A percentile compares a stretch with the other conserved stretches of the same genome.
Evolutionary conservation across 1,140 invertebrate genomes (phyloP).

Genomic region (Branchinecta lynchi): DNA sequence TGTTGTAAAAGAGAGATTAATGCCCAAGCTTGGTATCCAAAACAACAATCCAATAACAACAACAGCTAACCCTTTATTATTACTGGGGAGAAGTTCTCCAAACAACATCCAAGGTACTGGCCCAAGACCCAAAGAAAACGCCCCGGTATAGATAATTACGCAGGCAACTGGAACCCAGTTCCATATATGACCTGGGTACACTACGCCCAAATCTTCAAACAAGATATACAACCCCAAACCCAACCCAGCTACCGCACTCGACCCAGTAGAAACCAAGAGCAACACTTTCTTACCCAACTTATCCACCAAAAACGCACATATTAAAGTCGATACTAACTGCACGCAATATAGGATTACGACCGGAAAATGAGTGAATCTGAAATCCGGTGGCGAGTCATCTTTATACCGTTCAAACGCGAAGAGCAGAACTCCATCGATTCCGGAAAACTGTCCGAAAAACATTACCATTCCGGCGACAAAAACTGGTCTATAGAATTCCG

Average conservation of each 20-base stretch:
- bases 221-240: conserved; percentile 18
- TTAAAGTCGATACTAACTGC: conserved; percentile 16
- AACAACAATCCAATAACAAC: conserved; percentile 15
- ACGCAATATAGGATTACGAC: conserved; percentile 20
- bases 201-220: conserved; percentile 18
- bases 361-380: conserved; percentile 12
- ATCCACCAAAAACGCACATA: conserved; percentile 15
- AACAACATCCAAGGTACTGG: conserved; percentile 19
- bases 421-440: conserved; percentile 19
- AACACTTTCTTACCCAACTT: conserved; percentile 17
- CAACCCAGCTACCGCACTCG: conserved; percentile 14
- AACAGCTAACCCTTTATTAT: conserved; percentile 16
- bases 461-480: conserved; percentile 17
- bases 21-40: conserved; percentile 16
- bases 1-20: conserved; percentile 15
- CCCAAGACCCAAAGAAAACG: conserved; percentile 20
- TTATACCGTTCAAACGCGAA: conserved; percentile 18
- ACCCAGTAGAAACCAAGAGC: conserved; percentile 17
- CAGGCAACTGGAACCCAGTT: conserved; percentile 19
- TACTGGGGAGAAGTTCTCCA: conserved; percentile 19
- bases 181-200: not conserved
- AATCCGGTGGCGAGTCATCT: not conserved
- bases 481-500: conserved; percentile 17
- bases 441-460: conserved; percentile 22
- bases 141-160: conserved; percentile 19